Evolutionary conservation across 53 echinoderm and acorn worm species (phyloP), one percentile per base, ranked within the genome.

Genomic region (Echinometra lucunter): DNA sequence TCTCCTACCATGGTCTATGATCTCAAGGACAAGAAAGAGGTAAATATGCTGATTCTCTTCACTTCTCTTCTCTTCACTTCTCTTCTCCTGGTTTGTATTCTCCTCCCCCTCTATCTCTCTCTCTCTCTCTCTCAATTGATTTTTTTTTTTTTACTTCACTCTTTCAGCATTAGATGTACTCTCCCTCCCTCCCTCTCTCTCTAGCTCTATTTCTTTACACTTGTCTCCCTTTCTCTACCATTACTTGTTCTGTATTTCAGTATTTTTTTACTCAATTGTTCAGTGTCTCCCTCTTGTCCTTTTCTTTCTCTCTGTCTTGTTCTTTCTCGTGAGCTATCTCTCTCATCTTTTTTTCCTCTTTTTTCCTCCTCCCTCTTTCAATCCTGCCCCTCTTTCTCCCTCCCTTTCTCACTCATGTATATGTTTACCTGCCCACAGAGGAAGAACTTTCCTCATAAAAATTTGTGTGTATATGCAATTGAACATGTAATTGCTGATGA

Each of bases 1-100:
- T 67, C 95, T 45, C 98, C 99, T 28, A 94, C 95, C 81, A 96
- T 97, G 99, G 96, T 99, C 49, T 98, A 97, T 70, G 97, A 97
- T 66, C 96, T 99, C 37, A 98, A 96, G 63, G 96, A 95, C 17
- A 97, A 97, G 69, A 97, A 99, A 95, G 96, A 99, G 94, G 98
- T 98, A 95, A 95, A 63, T 27, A 6, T 25, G 25, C 25, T 25
- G 25, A 63, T 63, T 25, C 18, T 57, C 18, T 0, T 57, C 57
- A 0, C 11, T 57, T 18, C n/a, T 57, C 57, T n/a, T 57, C 57
- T 56, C 56, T n/a, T 6, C 56, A 13, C 56, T 56, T 3, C 13
- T 57, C 13, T 18, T 7, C 18, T 16, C 18, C 1, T 11, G 1
- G 18, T 57, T 66, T 27, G 66, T 66, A 6, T n/a, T 49, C 9